Evolutionary conservation across 2,888 invertebrate genomes (phyloP).

Genomic region (Apotomis turbidana): DNA sequence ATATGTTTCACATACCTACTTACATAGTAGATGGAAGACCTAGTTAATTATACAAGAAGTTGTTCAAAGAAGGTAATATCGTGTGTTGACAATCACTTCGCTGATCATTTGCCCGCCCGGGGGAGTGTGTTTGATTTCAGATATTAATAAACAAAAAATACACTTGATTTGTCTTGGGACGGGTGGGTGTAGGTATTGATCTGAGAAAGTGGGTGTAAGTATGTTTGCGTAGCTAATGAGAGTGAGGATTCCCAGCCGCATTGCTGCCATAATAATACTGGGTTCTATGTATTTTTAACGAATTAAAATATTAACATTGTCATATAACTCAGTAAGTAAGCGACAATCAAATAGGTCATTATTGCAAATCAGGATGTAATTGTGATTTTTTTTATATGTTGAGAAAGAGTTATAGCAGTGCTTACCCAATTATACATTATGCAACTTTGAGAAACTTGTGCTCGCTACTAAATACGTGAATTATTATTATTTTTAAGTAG

Average conservation of each 20-base stretch:
- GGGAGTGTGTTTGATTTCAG: slow-evolving; percentile 12
- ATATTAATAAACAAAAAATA: slow-evolving; percentile 22
- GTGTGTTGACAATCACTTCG: slow-evolving; percentile 30
- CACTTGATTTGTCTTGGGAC: slow-evolving; percentile 22
- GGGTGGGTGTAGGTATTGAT: background rate
- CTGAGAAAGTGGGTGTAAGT: background rate
- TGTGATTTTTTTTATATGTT: no score
- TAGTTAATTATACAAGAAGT: slow-evolving; percentile 12
- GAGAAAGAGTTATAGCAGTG: no score
- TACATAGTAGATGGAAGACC: background rate
- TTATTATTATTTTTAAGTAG: no score
- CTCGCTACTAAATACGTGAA: no score
- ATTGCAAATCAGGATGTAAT: no score
- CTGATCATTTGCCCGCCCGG: slow-evolving; percentile 26
- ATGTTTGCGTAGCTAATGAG: background rate
- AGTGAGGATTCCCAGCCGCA: background rate
- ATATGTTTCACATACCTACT: background rate
- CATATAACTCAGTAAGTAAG: no score
- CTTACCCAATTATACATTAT: no score
- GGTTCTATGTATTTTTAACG: no score
- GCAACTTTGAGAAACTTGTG: no score
- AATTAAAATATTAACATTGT: no score
- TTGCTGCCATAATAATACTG: no score
- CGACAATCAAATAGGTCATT: no score
- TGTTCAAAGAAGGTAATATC: slow-evolving; percentile 19